phyloP scores from a whole-genome alignment of 2,113 vertebrate species.

The Cyprinodon variegatus region DNA sequence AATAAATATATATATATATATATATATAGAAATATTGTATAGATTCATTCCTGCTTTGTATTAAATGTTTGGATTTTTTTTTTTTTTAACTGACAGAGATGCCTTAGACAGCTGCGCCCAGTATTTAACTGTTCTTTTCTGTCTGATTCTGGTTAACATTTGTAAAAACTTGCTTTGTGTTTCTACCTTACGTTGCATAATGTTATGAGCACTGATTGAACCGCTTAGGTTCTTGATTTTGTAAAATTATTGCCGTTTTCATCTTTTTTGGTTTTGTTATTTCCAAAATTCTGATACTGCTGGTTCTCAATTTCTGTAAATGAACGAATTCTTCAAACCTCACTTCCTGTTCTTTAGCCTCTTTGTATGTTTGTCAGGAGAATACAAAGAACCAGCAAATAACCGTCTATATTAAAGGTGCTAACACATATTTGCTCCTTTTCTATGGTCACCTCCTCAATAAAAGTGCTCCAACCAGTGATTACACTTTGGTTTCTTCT shows the following conservation, averaged over 20 bases:
- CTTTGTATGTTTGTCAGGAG: conserved; percentile 31
- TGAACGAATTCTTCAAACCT: conserved; percentile 24
- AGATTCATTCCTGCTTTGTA: conserved; percentile 80
- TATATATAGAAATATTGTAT: conserved; percentile 67
- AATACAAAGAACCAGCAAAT: conserved; percentile 58
- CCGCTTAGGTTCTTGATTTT: conserved; percentile 64
- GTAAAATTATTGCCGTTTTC: conserved; percentile 52
- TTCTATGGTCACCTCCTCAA: conserved; percentile 70
- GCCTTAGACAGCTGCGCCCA: conserved; percentile 81
- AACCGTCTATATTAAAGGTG: conserved; percentile 67
- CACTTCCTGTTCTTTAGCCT: conserved; percentile 22
- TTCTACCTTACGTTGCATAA: conserved; percentile 73
- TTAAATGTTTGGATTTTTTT: conserved; percentile 67
- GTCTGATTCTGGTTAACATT: conserved; percentile 75
- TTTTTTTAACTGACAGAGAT: conserved; percentile 81
- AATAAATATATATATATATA: not conserved
- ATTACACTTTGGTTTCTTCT: not conserved
- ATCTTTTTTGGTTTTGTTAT: conserved; percentile 27
- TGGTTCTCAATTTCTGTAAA: conserved; percentile 49
- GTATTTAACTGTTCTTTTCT: conserved; percentile 73
- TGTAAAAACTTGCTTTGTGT: conserved; percentile 69
- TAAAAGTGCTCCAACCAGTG: conserved; percentile 65
- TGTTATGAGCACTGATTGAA: conserved; percentile 75
- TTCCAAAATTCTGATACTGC: conserved; percentile 46
- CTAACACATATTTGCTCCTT: conserved; percentile 68